Evolutionary conservation across 64 coral and sea anemone species (phyloP), one percentile per base, ranked within the genome.

Genomic region (Catalaphyllia jardinei): DNA sequence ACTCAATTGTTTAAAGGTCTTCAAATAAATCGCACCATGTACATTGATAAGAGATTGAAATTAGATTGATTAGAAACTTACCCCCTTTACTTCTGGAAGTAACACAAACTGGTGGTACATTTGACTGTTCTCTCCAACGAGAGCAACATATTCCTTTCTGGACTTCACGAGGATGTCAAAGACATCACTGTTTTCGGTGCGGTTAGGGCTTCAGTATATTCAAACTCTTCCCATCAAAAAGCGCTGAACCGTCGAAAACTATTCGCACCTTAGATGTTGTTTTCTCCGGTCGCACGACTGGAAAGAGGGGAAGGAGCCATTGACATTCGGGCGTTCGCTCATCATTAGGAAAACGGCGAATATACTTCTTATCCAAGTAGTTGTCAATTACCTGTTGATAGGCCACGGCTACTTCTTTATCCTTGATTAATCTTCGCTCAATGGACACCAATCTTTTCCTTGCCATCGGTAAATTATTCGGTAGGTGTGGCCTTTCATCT

Each of bases 41-140:
- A n/a, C n/a, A n/a, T n/a, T n/a, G n/a, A n/a, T n/a, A n/a, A n/a
- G n/a, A n/a, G n/a, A n/a, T n/a, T n/a, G n/a, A n/a, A n/a, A n/a
- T n/a, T n/a, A n/a, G n/a, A n/a, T n/a, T n/a, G n/a, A n/a, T n/a
- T n/a, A n/a, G n/a, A n/a, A n/a, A n/a, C n/a, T n/a, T n/a, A n/a
- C n/a, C n/a, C n/a, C n/a, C n/a, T n/a, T n/a, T n/a, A n/a, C n/a
- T n/a, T n/a, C n/a, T n/a, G n/a, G n/a, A n/a, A n/a, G n/a, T n/a
- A n/a, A n/a, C n/a, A 71, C 31, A 38, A 96, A 35, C 55, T 96
- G 89, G 35, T 89, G 94, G 54, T 93, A 96, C 91, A 96, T 96
- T 73, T 96, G 94, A 52, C 94, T 96, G 86, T 90, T 82, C 31
- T 96, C 86, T 4, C 87, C 94, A 10, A 92, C 90, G 42, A 91